phyloP scores from a whole-genome alignment of 2,113 vertebrate species.

The Chlorodrepanis virens region DNA sequence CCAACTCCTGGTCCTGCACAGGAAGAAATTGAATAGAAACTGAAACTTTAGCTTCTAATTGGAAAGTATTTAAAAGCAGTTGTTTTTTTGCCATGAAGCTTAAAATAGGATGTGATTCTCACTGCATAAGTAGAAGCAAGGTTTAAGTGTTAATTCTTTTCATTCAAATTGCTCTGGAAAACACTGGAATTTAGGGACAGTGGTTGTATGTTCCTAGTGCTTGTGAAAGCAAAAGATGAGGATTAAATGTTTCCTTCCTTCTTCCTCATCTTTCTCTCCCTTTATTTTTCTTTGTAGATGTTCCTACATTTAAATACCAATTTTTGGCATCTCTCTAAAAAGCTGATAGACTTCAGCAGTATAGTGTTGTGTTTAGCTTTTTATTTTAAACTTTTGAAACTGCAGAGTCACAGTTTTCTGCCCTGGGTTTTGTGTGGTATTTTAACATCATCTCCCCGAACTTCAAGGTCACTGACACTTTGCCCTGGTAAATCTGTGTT shows the following conservation, averaged over 20 bases:
- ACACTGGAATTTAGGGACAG: neutral
- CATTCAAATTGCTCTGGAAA: neutral
- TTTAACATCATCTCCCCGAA: neutral
- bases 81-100: neutral
- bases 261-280: neutral
- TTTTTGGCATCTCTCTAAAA: neutral
- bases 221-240: neutral
- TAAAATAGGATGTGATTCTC: neutral
- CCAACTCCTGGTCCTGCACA: neutral
- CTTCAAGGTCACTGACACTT: neutral
- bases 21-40: neutral
- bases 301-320: neutral
- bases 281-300: neutral
- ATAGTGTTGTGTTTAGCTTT: neutral
- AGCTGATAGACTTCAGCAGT: neutral
- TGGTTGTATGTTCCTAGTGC: neutral
- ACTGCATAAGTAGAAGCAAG: neutral
- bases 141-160: neutral
- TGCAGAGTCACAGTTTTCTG: neutral
- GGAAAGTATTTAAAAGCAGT: neutral
- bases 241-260: neutral
- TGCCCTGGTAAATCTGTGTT: neutral
- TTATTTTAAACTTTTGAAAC: neutral
- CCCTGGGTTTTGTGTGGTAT: neutral
- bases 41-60: neutral